Evolutionary conservation across 1,140 invertebrate genomes (phyloP).

Genomic region (Brachionus koreanus): DNA sequence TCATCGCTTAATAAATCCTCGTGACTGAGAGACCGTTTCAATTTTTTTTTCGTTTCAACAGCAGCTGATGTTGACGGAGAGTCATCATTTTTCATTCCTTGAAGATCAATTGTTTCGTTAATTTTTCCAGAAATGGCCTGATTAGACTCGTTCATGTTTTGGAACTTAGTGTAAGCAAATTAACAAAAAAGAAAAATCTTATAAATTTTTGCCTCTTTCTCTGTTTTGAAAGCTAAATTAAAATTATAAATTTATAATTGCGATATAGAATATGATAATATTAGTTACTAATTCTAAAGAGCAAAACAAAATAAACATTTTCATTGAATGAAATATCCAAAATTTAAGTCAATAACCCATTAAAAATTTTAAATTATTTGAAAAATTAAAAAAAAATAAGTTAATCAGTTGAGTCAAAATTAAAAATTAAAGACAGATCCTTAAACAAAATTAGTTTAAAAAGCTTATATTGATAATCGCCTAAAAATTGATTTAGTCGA

Average conservation of each 20-base stretch:
- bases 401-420: no score
- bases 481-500: no score
- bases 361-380: no score
- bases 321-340: background rate
- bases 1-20: background rate
- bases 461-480: no score
- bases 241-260: background rate
- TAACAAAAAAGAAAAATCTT: background rate
- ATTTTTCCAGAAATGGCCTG: background rate
- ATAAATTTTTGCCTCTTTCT: background rate
- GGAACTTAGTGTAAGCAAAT: background rate
- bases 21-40: background rate
- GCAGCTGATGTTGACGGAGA: background rate
- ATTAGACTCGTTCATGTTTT: background rate
- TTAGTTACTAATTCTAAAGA: background rate
- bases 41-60: background rate
- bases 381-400: no score
- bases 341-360: no score
- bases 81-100: background rate
- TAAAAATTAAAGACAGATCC: no score
- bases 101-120: background rate
- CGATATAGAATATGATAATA: background rate
- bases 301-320: background rate
- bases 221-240: conserved; percentile 3
- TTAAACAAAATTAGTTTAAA: no score